Evolutionary conservation across 2,113 vertebrate species (phyloP).

Genomic region (Ctenodactylus gundi): DNA sequence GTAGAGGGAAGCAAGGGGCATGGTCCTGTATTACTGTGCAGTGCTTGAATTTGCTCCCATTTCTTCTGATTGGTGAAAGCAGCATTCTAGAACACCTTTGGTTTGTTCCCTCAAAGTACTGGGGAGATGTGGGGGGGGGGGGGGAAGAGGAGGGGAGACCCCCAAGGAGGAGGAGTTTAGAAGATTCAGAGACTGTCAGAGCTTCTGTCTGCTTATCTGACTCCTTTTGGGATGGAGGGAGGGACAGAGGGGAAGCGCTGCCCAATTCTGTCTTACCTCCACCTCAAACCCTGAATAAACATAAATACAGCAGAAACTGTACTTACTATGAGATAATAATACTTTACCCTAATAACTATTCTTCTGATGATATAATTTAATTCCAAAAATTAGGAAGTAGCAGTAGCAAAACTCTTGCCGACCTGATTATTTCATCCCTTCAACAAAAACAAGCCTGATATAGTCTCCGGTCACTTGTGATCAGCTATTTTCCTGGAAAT

Average conservation of each 20-base stretch:
- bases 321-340: background rate
- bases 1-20: background rate
- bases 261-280: background rate
- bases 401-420: background rate
- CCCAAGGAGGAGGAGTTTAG: background rate
- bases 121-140: background rate
- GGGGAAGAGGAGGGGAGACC: background rate
- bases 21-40: background rate
- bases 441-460: slow-evolving; percentile 4
- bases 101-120: slow-evolving; percentile 45
- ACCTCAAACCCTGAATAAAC: background rate
- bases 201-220: background rate
- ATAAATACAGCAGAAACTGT: background rate
- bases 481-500: background rate
- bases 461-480: background rate
- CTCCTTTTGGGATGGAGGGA: background rate
- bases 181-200: background rate
- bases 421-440: background rate
- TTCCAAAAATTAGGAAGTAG: background rate
- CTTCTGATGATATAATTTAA: slow-evolving; percentile 1
- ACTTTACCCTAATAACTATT: no score
- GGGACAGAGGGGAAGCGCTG: background rate
- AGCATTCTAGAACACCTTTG: slow-evolving; percentile 64
- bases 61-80: slow-evolving; percentile 46
- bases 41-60: slow-evolving; percentile 2